Percentiles rank a stretch among this genome's conserved stretches.
Conservation (phyloP, 1,140 invertebrate genomes). For the Pomacea maculata region DNA sequence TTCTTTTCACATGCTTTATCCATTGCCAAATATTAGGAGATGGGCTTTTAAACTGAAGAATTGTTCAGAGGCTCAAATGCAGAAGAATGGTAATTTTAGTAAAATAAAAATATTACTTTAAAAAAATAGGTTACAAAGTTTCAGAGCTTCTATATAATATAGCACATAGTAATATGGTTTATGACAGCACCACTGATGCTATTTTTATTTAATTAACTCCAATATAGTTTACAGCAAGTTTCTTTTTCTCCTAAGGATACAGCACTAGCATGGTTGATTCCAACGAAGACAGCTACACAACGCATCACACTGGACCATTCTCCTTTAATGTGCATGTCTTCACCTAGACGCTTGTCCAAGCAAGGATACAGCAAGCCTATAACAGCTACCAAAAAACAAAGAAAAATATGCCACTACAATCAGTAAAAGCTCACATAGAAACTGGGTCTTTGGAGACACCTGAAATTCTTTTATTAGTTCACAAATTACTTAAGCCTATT, state of each 20-base stretch:
- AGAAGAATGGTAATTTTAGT: too few species aligned
- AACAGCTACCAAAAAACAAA: constrained; percentile 54
- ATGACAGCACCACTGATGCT: background rate
- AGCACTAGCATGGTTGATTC: constrained; percentile 68
- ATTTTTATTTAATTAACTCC: background rate
- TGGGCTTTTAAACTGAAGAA: too few species aligned
- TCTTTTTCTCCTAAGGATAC: constrained; percentile 61
- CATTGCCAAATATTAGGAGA: too few species aligned
- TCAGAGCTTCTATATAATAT: background rate
- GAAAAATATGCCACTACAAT: constrained; percentile 3
- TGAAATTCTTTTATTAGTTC: too few species aligned
- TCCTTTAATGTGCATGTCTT: constrained; percentile 54
- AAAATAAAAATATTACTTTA: too few species aligned
- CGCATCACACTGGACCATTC: constrained; percentile 68
- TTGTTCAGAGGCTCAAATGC: too few species aligned
- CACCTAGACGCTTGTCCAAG: constrained; percentile 59
- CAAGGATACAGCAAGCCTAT: constrained; percentile 65
- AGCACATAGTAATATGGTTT: background rate
- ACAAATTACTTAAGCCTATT: too few species aligned
- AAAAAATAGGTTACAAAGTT: too few species aligned
- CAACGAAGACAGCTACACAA: constrained; percentile 68
- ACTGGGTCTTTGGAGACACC: too few species aligned
- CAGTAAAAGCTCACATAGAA: too few species aligned
- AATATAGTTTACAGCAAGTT: too few species aligned
- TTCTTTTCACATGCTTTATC: too few species aligned